phyloP scores from a whole-genome alignment of 2,113 vertebrate species.

The Channa argus region DNA sequence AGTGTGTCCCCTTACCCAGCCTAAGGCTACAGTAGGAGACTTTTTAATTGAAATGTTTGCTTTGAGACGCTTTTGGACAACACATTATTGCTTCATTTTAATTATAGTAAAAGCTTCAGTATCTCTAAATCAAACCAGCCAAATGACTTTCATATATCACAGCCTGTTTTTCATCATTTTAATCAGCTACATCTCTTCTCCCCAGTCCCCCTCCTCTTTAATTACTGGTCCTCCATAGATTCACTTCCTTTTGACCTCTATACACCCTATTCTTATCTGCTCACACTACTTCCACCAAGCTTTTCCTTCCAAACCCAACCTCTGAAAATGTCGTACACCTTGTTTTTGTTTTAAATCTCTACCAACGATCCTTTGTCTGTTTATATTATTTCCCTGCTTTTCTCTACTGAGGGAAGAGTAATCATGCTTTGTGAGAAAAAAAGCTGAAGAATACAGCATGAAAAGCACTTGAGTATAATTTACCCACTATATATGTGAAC shows the following conservation, averaged over 20 bases:
- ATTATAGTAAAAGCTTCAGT: not conserved
- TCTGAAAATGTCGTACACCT: constrained; percentile 35
- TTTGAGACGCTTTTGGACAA: too few species aligned
- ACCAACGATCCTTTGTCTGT: constrained; percentile 45
- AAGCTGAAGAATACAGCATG: too few species aligned
- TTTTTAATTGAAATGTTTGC: too few species aligned
- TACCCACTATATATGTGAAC: not conserved
- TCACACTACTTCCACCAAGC: constrained; percentile 41
- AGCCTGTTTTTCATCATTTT: not conserved
- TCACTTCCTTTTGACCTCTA: constrained; percentile 39
- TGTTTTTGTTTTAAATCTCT: constrained; percentile 19
- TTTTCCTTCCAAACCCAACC: constrained; percentile 42
- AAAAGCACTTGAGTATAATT: not conserved
- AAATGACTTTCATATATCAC: not conserved
- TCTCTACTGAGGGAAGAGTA: not conserved
- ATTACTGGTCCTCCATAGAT: constrained; percentile 26
- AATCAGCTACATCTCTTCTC: constrained; percentile 13
- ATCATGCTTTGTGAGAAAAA: not conserved
- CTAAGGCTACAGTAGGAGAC: too few species aligned
- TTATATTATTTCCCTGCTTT: constrained; percentile 30
- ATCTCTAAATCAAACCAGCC: not conserved
- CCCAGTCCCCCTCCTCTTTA: constrained; percentile 17
- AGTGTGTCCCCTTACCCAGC: too few species aligned
- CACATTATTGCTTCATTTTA: not conserved
- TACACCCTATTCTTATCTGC: constrained; percentile 65